A percentile compares a stretch with the other conserved stretches of the same genome.
phyloP scores from a whole-genome alignment of 2,888 invertebrate species.

The Cheilosia soror region DNA sequence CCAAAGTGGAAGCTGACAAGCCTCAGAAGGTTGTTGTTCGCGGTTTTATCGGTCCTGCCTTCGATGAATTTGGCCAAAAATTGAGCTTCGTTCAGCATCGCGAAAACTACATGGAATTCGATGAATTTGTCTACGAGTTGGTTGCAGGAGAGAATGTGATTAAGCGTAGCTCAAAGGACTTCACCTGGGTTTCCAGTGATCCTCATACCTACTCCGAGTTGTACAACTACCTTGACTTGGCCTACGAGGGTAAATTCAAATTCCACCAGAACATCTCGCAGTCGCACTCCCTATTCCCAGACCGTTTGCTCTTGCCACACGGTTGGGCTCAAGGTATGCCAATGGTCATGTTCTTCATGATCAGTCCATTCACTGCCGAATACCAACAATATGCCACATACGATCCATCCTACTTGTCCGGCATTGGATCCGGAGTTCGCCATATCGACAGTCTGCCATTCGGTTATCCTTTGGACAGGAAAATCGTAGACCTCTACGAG shows the following conservation, averaged over 20 bases:
- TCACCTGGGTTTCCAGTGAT: conserved; percentile 87
- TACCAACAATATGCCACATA: conserved; percentile 84
- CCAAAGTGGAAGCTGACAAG: conserved; percentile 86
- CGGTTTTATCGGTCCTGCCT: conserved; percentile 89
- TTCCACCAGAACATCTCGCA: conserved; percentile 85
- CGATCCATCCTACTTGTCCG: conserved; percentile 84
- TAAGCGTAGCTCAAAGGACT: conserved; percentile 88
- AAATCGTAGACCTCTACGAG: conserved; percentile 84
- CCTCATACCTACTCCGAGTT: conserved; percentile 82
- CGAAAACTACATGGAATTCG: conserved; percentile 87
- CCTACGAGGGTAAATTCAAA: conserved; percentile 85
- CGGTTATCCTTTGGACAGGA: conserved; percentile 91
- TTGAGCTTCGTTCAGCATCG: conserved; percentile 86
- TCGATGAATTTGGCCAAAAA: conserved; percentile 85
- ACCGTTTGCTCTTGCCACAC: conserved; percentile 88
- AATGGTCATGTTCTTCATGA: conserved; percentile 87
- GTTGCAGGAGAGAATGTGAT: conserved; percentile 88
- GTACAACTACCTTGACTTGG: conserved; percentile 84
- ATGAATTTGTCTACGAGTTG: conserved; percentile 87
- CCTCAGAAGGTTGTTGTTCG: conserved; percentile 87
- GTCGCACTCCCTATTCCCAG: conserved; percentile 88
- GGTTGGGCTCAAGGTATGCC: conserved; percentile 88
- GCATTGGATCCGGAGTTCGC: conserved; percentile 85
- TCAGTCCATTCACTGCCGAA: conserved; percentile 85
- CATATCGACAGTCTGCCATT: conserved; percentile 87